A percentile compares a stretch with the other conserved stretches of the same genome.
These are phyloP conservation scores for Virgularia gustaviana DNA, from an alignment of 92 coral and sea anemone species.

Conservation along the genomic window DNA sequence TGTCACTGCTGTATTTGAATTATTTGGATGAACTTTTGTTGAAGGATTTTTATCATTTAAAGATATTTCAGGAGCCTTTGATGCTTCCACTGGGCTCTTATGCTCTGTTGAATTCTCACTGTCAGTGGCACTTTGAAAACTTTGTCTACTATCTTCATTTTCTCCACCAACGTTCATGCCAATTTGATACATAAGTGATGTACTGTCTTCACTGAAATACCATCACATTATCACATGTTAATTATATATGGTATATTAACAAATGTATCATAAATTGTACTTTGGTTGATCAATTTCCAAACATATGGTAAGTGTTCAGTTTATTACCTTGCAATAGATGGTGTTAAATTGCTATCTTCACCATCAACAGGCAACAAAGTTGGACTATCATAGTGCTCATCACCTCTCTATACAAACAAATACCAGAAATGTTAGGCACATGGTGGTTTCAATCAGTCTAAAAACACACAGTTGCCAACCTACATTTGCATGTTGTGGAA, in stretches of 20 bases:
- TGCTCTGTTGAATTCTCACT: conserved; percentile 41
- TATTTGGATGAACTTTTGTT: conserved; percentile 28
- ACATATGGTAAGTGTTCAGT: not conserved
- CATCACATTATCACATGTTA: not conserved
- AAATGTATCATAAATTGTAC: too few relatives aligned
- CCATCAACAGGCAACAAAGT: too few relatives aligned
- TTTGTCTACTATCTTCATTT: conserved; percentile 70
- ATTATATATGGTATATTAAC: too few relatives aligned
- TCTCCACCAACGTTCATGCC: conserved; percentile 87
- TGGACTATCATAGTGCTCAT: too few relatives aligned
- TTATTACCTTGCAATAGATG: conserved; percentile 87
- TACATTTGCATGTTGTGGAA: too few relatives aligned
- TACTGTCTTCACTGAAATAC: conserved; percentile 81
- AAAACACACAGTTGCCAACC: too few relatives aligned
- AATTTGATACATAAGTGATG: conserved; percentile 78
- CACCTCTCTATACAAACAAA: conserved; percentile 34
- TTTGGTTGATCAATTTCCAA: too few relatives aligned
- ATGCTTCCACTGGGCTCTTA: not conserved
- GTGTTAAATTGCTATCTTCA: conserved; percentile 79
- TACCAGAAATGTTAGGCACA: conserved; percentile 47
- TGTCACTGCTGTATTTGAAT: conserved; percentile 20
- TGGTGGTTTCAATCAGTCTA: too few relatives aligned
- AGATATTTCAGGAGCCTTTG: too few relatives aligned
- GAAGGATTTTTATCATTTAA: not conserved
- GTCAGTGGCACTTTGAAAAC: conserved; percentile 67